These are phyloP conservation scores for Mythimna vitellina DNA, from an alignment of 2,888 invertebrate genomes.

Conservation along the genomic window DNA sequence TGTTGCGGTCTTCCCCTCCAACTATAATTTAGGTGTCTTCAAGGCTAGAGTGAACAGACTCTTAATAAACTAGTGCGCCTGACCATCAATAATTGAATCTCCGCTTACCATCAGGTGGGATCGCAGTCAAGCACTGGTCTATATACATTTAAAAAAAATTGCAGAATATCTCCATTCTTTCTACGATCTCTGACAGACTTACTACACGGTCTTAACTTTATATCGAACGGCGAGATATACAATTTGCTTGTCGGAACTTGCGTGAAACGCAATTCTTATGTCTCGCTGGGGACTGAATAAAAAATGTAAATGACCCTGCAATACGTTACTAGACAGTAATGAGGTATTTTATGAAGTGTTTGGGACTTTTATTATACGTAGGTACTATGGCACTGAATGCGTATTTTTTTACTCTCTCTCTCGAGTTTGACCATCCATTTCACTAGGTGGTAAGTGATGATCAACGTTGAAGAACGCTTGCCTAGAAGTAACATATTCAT, in stretches of 20 bases:
- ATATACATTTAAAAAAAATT: too few species aligned
- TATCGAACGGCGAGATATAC: slow-evolving; percentile 39
- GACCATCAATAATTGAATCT: too few species aligned
- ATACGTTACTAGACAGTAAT: slow-evolving; percentile 29
- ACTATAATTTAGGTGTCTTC: too few species aligned
- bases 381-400: not conserved
- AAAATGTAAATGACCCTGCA: slow-evolving; percentile 41
- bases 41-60: too few species aligned
- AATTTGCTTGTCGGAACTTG: slow-evolving; percentile 49
- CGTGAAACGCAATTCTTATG: slow-evolving; percentile 53
- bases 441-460: too few species aligned
- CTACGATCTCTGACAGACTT: slow-evolving; percentile 7
- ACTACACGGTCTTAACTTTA: slow-evolving; percentile 44
- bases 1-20: too few species aligned
- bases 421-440: too few species aligned
- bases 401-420: not conserved
- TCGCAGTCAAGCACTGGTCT: too few species aligned
- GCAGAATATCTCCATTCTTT: not conserved
- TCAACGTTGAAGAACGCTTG: too few species aligned
- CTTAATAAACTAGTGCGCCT: too few species aligned
- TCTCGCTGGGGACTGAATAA: slow-evolving; percentile 49
- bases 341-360: slow-evolving; percentile 25
- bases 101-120: too few species aligned
- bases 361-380: slow-evolving; percentile 4
- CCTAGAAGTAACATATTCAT: too few species aligned